A percentile compares a stretch with the other conserved stretches of the same genome.
Evolutionary conservation across 2,797 vertebrate species (phyloP).

Genomic region (Thamnophis elegans): DNA sequence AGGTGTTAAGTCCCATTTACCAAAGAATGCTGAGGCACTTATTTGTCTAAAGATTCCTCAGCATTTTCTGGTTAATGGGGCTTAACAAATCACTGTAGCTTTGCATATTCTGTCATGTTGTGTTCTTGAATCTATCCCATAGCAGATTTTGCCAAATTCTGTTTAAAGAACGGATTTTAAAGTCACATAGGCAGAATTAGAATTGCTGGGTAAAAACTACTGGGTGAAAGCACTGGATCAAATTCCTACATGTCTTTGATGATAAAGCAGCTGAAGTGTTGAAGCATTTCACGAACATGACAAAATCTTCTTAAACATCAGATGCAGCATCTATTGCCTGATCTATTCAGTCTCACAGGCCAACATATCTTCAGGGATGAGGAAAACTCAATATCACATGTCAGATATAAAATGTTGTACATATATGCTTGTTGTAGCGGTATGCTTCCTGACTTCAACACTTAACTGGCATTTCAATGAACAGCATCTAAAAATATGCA

Average conservation of each 20-base stretch:
- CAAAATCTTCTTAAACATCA: not conserved
- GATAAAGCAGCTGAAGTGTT: not conserved
- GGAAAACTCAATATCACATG: not conserved
- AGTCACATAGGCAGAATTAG: not conserved
- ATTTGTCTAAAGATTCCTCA: not conserved
- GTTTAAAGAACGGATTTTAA: not conserved
- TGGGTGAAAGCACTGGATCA: not conserved
- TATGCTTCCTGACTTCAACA: not conserved
- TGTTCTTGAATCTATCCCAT: not conserved
- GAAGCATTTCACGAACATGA: not conserved
- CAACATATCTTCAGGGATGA: not conserved
- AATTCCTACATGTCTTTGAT: not conserved
- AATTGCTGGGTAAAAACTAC: not conserved
- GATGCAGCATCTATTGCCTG: not conserved
- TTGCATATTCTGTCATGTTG: not conserved
- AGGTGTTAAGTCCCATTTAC: not conserved
- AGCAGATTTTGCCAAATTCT: not conserved
- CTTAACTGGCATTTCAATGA: slow-evolving; percentile 4
- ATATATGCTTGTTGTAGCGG: not conserved
- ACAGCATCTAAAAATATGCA: not conserved
- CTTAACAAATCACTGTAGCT: not conserved
- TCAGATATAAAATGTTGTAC: not conserved
- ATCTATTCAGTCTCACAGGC: not conserved
- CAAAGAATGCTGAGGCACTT: not conserved
- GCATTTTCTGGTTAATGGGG: not conserved